Percentiles rank a stretch among this genome's conserved stretches.
Conservation (phyloP, 2,888 invertebrate species). For the Rhorus exstirpatorius region DNA sequence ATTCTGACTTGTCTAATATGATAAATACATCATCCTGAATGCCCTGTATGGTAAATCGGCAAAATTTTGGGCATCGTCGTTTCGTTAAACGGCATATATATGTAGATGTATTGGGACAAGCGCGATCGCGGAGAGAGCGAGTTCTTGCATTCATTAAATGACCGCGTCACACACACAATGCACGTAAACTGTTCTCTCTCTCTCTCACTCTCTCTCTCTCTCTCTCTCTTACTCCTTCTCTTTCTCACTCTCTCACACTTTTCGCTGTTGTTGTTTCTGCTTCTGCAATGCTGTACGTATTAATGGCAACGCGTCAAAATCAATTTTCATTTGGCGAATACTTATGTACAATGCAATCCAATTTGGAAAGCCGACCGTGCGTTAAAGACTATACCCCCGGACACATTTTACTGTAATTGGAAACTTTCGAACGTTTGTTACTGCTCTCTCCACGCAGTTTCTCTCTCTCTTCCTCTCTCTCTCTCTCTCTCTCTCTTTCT, state of each 20-base stretch:
- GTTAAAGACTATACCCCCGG: slow-evolving; percentile 64
- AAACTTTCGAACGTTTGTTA: slow-evolving; percentile 81
- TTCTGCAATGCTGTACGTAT: slow-evolving; percentile 75
- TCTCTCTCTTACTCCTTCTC: slow-evolving; percentile 40
- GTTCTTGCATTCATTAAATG: slow-evolving; percentile 84
- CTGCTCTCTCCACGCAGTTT: slow-evolving; percentile 50
- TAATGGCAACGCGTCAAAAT: slow-evolving; percentile 84
- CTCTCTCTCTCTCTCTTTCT: slow-evolving; percentile 11
- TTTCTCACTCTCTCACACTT: slow-evolving; percentile 22
- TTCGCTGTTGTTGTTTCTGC: slow-evolving; percentile 53
- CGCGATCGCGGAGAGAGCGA: slow-evolving; percentile 32
- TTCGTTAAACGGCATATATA: slow-evolving; percentile 7
- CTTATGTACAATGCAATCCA: slow-evolving; percentile 84
- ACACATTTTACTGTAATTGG: slow-evolving; percentile 83
- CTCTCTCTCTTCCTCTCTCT: slow-evolving; percentile 32
- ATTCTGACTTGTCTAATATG: slow-evolving; percentile 82
- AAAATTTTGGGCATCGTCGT: slow-evolving; percentile 32
- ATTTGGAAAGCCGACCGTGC: slow-evolving; percentile 79
- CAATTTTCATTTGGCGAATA: slow-evolving; percentile 85
- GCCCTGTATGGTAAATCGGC: slow-evolving; percentile 19
- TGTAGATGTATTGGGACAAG: slow-evolving; percentile 9
- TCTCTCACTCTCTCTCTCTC: slow-evolving; percentile 23
- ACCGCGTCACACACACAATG: slow-evolving; percentile 76
- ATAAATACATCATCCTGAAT: slow-evolving; percentile 78
- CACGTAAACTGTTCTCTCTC: slow-evolving; percentile 14